Evolutionary conservation across 2,888 invertebrate genomes (phyloP), one percentile per base, ranked within the genome.

Genomic region (Amphiduros pacificus): DNA sequence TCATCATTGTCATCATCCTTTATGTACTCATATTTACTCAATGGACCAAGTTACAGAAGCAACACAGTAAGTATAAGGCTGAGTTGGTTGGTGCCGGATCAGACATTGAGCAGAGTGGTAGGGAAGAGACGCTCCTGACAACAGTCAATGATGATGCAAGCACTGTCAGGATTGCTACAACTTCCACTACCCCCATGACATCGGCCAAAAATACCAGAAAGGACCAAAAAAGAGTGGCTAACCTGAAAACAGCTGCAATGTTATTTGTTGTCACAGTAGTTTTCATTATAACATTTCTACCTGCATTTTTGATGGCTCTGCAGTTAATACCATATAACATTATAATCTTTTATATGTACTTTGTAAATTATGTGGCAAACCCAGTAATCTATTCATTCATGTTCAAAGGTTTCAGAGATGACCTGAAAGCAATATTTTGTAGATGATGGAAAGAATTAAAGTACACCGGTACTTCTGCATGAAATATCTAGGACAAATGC

Each of bases 341-440:
- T 31, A 71, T 77, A 29, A 70, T 81, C n/a, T 81, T 82, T 66
- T 82, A 80, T 67, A 70, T 80, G 68, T 81, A 82, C 65, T 82
- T 79, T 63, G 71, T 77, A 49, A 81, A 81, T 68, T 80, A 82
- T 66, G 78, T 79, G 40, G 81, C 78, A 36, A 82, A 82, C 69
- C 81, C 81, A 1, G 74, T 82, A 59, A 81, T 82, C 52, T 82
- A 82, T 68, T 79, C 80, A 48, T 82, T 82, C 63, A 76, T 82
- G 74, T 82, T 81, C 73, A 74, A 77, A 62, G 77, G 77, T 56
- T 82, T 82, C 64, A 66, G 79, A 57, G 75, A 77, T 54, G 80
- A 82, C 51, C 65, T 81, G 26, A 74, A 71, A 28, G 62, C 61
- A 41, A 29, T 69, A 11, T 65, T 52, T 41, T 53, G 53, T 27